Evolutionary conservation across 2,888 invertebrate genomes (phyloP), one percentile per base, ranked within the genome.

Genomic region (Orchesella flavescens): DNA sequence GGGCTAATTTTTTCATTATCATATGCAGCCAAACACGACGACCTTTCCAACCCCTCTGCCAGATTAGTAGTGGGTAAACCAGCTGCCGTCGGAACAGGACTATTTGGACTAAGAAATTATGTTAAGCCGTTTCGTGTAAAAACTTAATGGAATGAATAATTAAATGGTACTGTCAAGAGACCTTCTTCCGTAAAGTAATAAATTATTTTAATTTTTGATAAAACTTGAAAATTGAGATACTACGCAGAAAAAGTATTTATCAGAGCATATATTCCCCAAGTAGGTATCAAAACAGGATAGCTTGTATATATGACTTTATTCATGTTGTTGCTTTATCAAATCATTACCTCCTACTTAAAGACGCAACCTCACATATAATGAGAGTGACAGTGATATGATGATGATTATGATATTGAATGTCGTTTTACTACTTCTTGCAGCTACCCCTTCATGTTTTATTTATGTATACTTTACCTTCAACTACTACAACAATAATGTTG

Each of bases 21-120:
- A 19, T 59, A 78, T 53, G 43, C 91, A 93, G 94, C 94, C 0
- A 94, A 94, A 89, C 90, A 90, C 49, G 98, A 98, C 90, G 91
- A 93, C 85, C 91, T 98, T 21, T 91, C 92, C 44, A 96, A 96
- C 15, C 96, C 97, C 0, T 97, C 97, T 0, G 94, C 96, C 89
- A 93, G 96, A 85, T 90, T 98, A 3, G 95, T 97, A 92, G 90
- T 96, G 5, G 98, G 98, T 0, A 94, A 95, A 89, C 95, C 95
- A 0, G 94, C 95, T 74, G 92, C 92, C 84, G 93, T 92, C 69
- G 98, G 98, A 0, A 98, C 98, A 0, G 97, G 97, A 0, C 90
- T 93, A 0, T 96, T 96, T 90, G 90, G 91, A 57, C 83, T 91
- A 1, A 72, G 88, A 19, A 86, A 87, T 43, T 55, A 85, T 46